Conservation (phyloP, 2,113 vertebrate species). For the Tachysurus vachellii region DNA sequence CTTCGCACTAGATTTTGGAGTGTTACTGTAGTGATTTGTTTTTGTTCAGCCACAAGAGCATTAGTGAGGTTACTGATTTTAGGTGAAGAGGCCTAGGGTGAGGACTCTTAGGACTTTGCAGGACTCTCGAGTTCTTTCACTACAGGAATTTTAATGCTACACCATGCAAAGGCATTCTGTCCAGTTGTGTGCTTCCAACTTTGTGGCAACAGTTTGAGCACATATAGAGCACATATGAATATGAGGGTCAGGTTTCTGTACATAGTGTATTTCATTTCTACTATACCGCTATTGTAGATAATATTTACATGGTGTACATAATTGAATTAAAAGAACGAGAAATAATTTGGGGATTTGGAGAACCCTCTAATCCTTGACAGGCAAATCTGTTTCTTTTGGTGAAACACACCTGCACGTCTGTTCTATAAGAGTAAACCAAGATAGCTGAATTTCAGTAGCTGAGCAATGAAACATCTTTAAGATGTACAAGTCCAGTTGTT, state of each 20-base stretch:
- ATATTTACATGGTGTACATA: neutral
- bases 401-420: neutral
- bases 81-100: neutral
- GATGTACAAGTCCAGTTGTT: neutral
- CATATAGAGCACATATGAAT: neutral
- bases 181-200: neutral
- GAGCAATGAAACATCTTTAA: neutral
- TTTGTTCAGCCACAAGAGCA: neutral
- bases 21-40: neutral
- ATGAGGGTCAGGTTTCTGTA: neutral
- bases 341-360: neutral
- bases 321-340: neutral
- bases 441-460: neutral
- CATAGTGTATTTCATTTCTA: neutral
- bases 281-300: neutral
- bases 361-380: neutral
- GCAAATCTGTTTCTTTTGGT: neutral
- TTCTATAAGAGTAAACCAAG: too few species aligned
- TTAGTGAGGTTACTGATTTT: neutral
- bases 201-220: neutral
- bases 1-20: neutral
- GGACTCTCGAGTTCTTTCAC: neutral
- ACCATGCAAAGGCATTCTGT: neutral
- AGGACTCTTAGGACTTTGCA: neutral
- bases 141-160: neutral